A percentile compares a stretch with the other conserved stretches of the same genome.
Conservation (phyloP, 2,113 vertebrate genomes). For the Ranitomeya variabilis region DNA sequence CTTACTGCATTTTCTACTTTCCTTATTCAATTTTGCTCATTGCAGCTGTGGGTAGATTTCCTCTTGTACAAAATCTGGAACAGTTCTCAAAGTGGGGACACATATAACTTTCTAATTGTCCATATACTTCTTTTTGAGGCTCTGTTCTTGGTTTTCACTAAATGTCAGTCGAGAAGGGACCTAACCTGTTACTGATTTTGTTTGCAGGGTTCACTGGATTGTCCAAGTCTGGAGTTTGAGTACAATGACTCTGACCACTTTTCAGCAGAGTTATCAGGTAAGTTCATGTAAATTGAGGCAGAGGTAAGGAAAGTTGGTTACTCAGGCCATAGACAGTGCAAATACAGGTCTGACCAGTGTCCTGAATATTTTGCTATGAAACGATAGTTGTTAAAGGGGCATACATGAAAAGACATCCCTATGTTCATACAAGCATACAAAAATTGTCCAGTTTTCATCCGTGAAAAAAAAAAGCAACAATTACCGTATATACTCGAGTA, state of each 20-base stretch:
- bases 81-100: not conserved
- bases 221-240: slow-evolving; percentile 91
- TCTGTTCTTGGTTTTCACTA: too few species aligned
- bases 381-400: too few species aligned
- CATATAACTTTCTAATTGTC: not conserved
- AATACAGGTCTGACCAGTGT: not conserved
- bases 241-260: slow-evolving; percentile 87
- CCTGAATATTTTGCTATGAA: too few species aligned
- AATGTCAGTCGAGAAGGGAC: not conserved
- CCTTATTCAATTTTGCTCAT: not conserved
- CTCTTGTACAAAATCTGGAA: not conserved
- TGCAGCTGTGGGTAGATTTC: not conserved
- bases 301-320: not conserved
- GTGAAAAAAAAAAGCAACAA: too few species aligned
- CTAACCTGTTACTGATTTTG: not conserved
- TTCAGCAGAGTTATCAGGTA: slow-evolving; percentile 87
- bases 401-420: too few species aligned
- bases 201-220: slow-evolving; percentile 89
- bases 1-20: not conserved
- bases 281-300: slow-evolving; percentile 10
- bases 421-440: too few species aligned
- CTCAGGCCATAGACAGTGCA: not conserved
- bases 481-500: too few species aligned
- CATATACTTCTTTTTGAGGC: not conserved
- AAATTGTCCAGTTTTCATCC: too few species aligned